Conservation (phyloP, 2,113 vertebrate species). For the Rallus limicola region DNA sequence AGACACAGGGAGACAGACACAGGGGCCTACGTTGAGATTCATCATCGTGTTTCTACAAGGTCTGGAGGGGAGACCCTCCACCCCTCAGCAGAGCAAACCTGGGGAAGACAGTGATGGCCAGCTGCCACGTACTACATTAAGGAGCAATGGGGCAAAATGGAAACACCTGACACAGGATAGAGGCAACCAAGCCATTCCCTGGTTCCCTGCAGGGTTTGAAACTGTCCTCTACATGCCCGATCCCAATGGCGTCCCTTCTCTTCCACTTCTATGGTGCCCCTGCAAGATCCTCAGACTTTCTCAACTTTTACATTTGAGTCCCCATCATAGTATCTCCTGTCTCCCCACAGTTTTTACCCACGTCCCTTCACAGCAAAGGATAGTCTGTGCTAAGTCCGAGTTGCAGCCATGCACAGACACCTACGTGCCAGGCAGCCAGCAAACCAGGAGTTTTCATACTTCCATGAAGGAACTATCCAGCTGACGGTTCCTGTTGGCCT, state of each 20-base stretch:
- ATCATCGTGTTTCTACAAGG: not conserved
- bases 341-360: not conserved
- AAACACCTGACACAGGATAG: not conserved
- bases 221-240: not conserved
- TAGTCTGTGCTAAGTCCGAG: accelerated
- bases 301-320: not conserved
- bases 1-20: not conserved
- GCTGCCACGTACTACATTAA: not conserved
- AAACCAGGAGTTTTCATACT: not conserved
- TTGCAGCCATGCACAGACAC: accelerated
- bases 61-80: not conserved
- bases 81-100: not conserved
- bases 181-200: not conserved
- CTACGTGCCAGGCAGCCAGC: not conserved
- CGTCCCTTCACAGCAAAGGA: not conserved
- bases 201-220: not conserved
- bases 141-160: not conserved
- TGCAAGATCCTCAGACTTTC: not conserved
- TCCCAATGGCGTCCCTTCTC: not conserved
- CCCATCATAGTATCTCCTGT: not conserved
- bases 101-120: not conserved
- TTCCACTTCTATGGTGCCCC: not conserved
- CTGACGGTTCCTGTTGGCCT: not conserved
- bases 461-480: not conserved
- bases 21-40: not conserved